Base-by-base conservation (phyloP, 2,888 invertebrate species). In the Biston stratarius region DNA sequence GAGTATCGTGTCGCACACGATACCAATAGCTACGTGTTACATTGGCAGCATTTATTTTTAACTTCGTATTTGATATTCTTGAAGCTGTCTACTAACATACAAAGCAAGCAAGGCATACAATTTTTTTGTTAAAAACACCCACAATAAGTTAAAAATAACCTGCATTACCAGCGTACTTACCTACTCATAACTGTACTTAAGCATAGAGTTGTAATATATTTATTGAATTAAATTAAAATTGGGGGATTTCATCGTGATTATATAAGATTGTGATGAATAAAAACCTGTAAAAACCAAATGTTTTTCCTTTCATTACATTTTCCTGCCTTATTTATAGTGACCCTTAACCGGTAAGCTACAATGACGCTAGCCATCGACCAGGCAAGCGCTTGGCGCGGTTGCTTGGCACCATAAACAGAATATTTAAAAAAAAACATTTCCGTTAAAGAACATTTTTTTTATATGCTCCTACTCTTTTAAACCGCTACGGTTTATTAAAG, bases 151-250 rank as follows among this genome's bases (percentile, higher is more conserved):
- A 44, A 61, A n/a, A 40, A 44, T 55, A 48, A 77, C 74, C 68
- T 71, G 71, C 45, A 64, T 63, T 61, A 71, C 68, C 61, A 38
- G 48, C 69, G 69, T 63, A 69, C 62, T 71, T 61, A 64, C 68
- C 9, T 38, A 38, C 38, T 38, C 38, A 9, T 38, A 38, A 38
- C 76, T 73, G 83, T 82, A 83, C 81, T 81, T 82, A 82, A 74
- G 77, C 70, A 88, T 89, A 88, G 83, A 85, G 80, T 82, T 90
- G 91, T 92, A 90, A 88, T 88, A 91, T 92, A 91, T 91, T 90
- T 89, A 89, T 87, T 86, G 82, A 85, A 80, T 74, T 79, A 80
- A 82, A 80, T 74, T 77, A 78, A 79, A 79, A 77, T 81, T 76
- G 78, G 73, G 76, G 72, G 69, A 76, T 70, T 74, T 83, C 87